Percentiles rank a stretch among this genome's conserved stretches.
phyloP scores from a whole-genome alignment of 37 sponge, comb jelly and placozoan genomes.

The Oscarella lobularis region DNA sequence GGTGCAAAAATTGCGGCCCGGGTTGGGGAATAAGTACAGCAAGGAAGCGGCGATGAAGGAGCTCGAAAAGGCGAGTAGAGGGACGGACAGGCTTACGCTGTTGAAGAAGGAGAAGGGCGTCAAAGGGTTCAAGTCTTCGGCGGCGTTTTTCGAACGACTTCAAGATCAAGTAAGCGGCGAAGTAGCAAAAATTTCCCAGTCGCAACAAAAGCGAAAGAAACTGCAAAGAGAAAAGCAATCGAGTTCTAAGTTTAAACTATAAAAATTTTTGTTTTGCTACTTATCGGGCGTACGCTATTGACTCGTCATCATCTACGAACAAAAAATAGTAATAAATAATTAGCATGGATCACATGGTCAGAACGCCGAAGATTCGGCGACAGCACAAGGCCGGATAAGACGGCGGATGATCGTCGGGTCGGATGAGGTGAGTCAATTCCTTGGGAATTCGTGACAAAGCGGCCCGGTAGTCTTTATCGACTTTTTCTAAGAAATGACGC shows the following conservation, averaged over 20 bases:
- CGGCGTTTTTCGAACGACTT: background rate
- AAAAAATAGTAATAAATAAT: no score
- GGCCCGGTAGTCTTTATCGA: background rate
- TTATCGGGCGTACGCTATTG: no score
- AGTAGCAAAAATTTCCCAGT: background rate
- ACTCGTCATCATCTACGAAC: no score
- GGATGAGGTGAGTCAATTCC: background rate
- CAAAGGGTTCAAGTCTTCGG: background rate
- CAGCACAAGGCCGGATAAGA: background rate
- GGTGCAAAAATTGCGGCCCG: background rate
- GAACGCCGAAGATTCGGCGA: background rate
- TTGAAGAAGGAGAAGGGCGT: background rate
- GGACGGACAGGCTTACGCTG: background rate
- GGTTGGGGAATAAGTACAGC: background rate
- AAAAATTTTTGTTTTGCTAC: no score
- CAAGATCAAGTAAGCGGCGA: conserved; percentile 2
- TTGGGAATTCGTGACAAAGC: background rate
- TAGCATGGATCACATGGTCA: background rate
- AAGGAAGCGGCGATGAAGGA: background rate
- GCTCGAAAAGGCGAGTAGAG: background rate
- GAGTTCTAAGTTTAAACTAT: background rate
- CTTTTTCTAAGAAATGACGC: background rate
- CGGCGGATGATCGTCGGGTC: background rate
- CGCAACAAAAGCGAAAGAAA: background rate
- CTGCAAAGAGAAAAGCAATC: background rate